These are phyloP conservation scores for Chrysolina haemoptera DNA, from an alignment of 2,888 invertebrate species.

Conservation along the genomic window DNA sequence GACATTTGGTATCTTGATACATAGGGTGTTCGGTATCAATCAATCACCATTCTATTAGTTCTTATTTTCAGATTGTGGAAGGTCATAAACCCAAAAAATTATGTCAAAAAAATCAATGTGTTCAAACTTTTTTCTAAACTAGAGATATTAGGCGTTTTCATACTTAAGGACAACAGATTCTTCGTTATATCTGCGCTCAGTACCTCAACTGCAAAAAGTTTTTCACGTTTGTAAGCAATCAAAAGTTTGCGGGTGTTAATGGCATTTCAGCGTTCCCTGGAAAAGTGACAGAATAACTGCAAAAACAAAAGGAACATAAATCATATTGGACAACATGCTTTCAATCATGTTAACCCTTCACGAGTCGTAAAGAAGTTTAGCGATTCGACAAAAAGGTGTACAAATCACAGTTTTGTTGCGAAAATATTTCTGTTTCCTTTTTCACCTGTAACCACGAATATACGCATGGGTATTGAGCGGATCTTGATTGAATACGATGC, in stretches of 20 bases:
- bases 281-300: conserved; percentile 3
- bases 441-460: background rate
- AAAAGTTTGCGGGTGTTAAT: conserved; percentile 1
- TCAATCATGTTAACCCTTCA: conserved; percentile 25
- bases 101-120: too few relatives aligned
- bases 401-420: conserved; percentile 25
- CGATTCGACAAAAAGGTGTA: conserved; percentile 16
- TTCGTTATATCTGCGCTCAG: too few relatives aligned
- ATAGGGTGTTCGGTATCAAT: too few relatives aligned
- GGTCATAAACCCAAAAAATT: too few relatives aligned
- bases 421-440: conserved; percentile 2
- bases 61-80: too few relatives aligned
- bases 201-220: too few relatives aligned
- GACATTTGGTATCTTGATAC: too few relatives aligned
- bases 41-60: too few relatives aligned
- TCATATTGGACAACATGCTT: conserved; percentile 27
- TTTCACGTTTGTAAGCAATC: background rate
- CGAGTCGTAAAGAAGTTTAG: conserved; percentile 19
- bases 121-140: too few relatives aligned
- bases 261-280: background rate
- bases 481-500: background rate
- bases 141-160: too few relatives aligned
- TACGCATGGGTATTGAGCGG: background rate
- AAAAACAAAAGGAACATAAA: conserved; percentile 13
- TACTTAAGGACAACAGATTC: too few relatives aligned